Evolutionary conservation across 2,888 invertebrate species (phyloP).

Genomic region (Heliconius erato): DNA sequence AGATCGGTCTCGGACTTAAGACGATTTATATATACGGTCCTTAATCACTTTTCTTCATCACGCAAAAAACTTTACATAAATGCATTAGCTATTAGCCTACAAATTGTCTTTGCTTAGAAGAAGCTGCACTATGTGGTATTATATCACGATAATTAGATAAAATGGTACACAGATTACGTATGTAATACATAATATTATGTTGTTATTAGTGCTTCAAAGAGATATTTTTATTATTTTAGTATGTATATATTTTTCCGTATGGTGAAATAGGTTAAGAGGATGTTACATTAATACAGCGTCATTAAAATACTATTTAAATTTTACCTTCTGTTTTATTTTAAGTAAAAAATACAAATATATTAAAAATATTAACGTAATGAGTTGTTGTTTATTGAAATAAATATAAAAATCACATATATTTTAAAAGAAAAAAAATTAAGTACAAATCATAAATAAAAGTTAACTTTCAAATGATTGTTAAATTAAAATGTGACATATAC

Average conservation of each 20-base stretch:
- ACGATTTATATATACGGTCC: neutral
- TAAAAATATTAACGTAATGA: too few relatives aligned
- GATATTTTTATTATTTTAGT: neutral
- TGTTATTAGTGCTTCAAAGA: constrained; percentile 4
- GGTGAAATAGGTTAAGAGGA: neutral
- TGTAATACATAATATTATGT: constrained; percentile 4
- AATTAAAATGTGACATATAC: neutral
- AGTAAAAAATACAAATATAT: too few relatives aligned
- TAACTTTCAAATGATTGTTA: neutral
- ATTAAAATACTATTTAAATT: neutral
- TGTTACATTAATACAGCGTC: neutral
- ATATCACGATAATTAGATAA: constrained; percentile 40
- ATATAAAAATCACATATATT: too few relatives aligned
- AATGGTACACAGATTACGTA: constrained; percentile 22
- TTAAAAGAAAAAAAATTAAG: too few relatives aligned
- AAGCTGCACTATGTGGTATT: constrained; percentile 36
- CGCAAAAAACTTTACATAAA: constrained; percentile 33
- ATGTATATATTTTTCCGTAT: neutral
- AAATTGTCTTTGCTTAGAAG: constrained; percentile 40
- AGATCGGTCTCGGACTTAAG: too few relatives aligned
- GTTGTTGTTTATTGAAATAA: too few relatives aligned
- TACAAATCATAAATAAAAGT: too few relatives aligned
- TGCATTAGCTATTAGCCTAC: constrained; percentile 32
- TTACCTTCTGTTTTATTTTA: too few relatives aligned
- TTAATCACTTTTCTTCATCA: constrained; percentile 28